These are phyloP conservation scores for Eupithecia exiguata DNA, from an alignment of 2,888 invertebrate genomes.

Conservation along the genomic window DNA sequence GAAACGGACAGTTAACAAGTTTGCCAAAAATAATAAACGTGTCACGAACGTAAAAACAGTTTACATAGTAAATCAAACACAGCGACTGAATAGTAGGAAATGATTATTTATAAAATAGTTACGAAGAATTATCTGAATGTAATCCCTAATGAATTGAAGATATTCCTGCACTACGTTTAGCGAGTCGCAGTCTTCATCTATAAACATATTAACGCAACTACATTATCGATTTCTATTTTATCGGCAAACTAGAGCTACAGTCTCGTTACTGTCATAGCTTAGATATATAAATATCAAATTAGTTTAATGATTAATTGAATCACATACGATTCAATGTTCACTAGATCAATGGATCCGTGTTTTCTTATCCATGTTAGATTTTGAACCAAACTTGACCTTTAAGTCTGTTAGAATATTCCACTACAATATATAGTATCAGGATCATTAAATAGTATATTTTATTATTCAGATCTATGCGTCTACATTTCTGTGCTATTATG, in stretches of 20 bases:
- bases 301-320: slow-evolving; percentile 4
- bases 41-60: background rate
- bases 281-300: background rate
- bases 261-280: background rate
- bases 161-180: background rate
- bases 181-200: background rate
- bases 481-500: background rate
- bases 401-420: background rate
- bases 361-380: slow-evolving; percentile 3
- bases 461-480: background rate
- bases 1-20: background rate
- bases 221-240: background rate
- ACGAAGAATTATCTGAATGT: background rate
- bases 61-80: slow-evolving; percentile 6
- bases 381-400: slow-evolving; percentile 13
- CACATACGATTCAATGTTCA: slow-evolving; percentile 4
- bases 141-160: background rate
- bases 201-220: background rate
- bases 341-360: slow-evolving; percentile 18
- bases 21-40: slow-evolving; percentile 11
- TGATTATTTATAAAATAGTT: background rate
- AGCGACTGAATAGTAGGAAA: slow-evolving; percentile 6
- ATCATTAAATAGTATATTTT: background rate
- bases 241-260: background rate
- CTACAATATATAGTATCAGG: background rate